Conservation (phyloP, 2,113 vertebrate species). For the Cyprinus carpio region DNA sequence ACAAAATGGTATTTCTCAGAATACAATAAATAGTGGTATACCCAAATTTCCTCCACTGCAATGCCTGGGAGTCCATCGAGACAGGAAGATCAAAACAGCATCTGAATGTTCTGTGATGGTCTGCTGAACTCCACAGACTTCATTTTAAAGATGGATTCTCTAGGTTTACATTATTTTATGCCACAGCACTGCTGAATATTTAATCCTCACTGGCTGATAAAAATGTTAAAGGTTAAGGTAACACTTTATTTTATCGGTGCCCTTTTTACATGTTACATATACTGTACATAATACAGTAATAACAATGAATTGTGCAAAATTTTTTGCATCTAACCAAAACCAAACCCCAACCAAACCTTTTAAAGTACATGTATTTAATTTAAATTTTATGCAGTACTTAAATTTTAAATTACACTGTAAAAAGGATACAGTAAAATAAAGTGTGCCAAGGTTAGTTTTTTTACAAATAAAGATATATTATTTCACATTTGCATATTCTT, state of each 20-base stretch:
- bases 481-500: not conserved
- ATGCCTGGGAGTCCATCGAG: not conserved
- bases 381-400: too few species aligned
- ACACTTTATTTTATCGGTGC: too few species aligned
- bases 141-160: not conserved
- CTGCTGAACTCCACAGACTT: not conserved
- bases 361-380: too few species aligned
- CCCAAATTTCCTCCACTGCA: not conserved
- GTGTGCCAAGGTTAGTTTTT: not conserved
- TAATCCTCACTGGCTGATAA: not conserved
- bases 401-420: too few species aligned
- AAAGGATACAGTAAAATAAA: too few species aligned
- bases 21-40: not conserved
- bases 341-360: too few species aligned
- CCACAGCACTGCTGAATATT: not conserved
- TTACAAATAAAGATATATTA: not conserved
- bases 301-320: too few species aligned
- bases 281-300: too few species aligned
- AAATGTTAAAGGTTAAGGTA: not conserved
- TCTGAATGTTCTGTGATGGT: not conserved
- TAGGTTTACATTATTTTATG: conserved; percentile 2
- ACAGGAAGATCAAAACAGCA: too few species aligned
- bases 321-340: too few species aligned
- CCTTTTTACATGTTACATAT: too few species aligned
- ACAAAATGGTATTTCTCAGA: not conserved